Base-by-base conservation (phyloP, 2,888 invertebrate genomes). In the Thecocarcelia acutangulata region DNA sequence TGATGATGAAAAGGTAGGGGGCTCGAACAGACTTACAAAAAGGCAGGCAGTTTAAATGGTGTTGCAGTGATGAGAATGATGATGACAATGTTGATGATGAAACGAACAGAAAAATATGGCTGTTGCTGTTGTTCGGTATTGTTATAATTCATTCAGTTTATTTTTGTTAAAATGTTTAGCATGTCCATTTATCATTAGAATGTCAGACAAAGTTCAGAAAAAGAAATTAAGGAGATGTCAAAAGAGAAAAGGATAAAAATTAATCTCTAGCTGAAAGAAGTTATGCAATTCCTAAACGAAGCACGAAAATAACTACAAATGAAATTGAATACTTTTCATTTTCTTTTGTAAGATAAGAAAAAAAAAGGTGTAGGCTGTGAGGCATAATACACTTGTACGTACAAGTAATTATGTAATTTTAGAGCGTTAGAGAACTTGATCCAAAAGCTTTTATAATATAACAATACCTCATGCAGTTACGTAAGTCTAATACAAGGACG, bases 81-180 rank as follows among this genome's bases (percentile, higher is more conserved):
- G 58, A 66, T 40, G 68, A 40, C 44, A 21, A 69, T 48, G 46
- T 6, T 54, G 44, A 70, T 56, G 61, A 17, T 48, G 46, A 33
- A 33, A 33, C 2, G 13, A 37, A 37, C 33, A 8, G 8, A 33
- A 37, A 21, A n/a, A 15, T 37, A 68, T 54, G 4, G 66, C n/a
- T 48, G 28, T 21, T 61, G 63, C 5, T 63, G 48, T n/a, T 15
- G 33, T 24, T 33, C 59, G 56, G 15, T 46, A 37, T 64, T 64
- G 70, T 63, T 59, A 70, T 70, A 80, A 59, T 59, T 61, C 46
- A 66, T 66, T 44, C 33, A 72, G 76, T 80, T 72, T 76, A 72
- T 76, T 80, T 80, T 61, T 66, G 66, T 66, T 76, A 56, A 80
- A 76, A 80, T 61, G 76, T 80, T 76, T 80, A 80, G 72, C 80